Evolutionary conservation across 2,888 invertebrate genomes (phyloP), one percentile per base, ranked within the genome.

Genomic region (Notodromas monacha): DNA sequence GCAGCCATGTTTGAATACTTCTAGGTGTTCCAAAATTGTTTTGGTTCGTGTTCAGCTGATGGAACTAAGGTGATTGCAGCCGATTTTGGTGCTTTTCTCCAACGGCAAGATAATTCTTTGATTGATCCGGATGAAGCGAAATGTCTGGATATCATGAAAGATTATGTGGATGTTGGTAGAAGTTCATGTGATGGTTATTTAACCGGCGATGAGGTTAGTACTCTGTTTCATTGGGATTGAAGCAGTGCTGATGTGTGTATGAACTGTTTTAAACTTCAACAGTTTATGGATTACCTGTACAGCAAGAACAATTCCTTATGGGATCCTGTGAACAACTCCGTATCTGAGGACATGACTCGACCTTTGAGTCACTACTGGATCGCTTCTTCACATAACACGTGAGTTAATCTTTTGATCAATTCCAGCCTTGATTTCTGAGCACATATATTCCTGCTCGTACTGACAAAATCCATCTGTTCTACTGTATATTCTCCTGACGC

Each of bases 341-440:
- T 79, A 1, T 67, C 61, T 36, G 76, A 86, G 46, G 77, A 86
- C 42, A 89, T 89, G 86, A 68, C 63, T 3, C 62, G 58, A 38
- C 77, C 89, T 0, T 50, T 89, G 34, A 61, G 73, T 0, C 66
- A 77, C 51, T 89, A 89, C 50, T 89, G 84, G 79, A 81, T 89
- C 34, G 67, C 86, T 2, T 86, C 86, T 0, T 86, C 86, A 0
- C 89, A 89, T 45, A 89, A 89, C 44, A 89, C 89, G 65, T 84
- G 56, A 56, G 61, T 54, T 26, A 11, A 29, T 16, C 12, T n/a
- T n/a, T n/a, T n/a, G n/a, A n/a, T n/a, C n/a, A n/a, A n/a, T n/a
- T n/a, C n/a, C n/a, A n/a, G n/a, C n/a, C n/a, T n/a, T n/a, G n/a
- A n/a, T n/a, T n/a, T n/a, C n/a, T n/a, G n/a, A n/a, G n/a, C n/a